Evolutionary conservation across 2,888 invertebrate genomes (phyloP), one percentile per base, ranked within the genome.

Genomic region (Osedax frankpressi): DNA sequence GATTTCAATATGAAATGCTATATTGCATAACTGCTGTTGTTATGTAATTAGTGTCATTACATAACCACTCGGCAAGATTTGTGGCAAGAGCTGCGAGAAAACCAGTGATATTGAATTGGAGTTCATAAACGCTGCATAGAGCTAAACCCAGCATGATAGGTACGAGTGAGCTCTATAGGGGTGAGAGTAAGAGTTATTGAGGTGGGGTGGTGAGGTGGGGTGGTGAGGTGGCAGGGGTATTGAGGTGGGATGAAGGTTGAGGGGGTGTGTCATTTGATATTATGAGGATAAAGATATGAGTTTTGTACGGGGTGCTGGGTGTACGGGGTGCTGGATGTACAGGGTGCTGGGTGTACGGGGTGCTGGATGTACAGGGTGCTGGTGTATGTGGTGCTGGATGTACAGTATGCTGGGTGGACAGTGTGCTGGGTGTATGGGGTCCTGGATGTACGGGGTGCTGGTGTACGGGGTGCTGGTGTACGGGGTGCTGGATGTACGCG

Each of bases 101-200:
- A 59, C 91, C 91, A 76, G 87, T 85, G 28, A 89, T 83, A 83
- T 90, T 89, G 82, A 90, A 91, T 83, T 90, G 90, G 65, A 90
- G 86, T 85, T 91, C 91, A 82, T 89, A 90, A n/a, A 88, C 88
- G 59, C 90, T 90, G 83, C 90, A 90, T 65, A 91, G 83, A 3
- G 90, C 90, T 74, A 91, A 85, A 3, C 91, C 91, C 75, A 88
- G 87, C 90, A 91, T 91, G 70, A 91, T 90, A 74, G 91, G 91
- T 75, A 91, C 85, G 76, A 91, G 86, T 75, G 90, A 90, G 76
- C 90, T 29, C 44, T 72, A 69, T 11, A n/a, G n/a, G n/a, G n/a
- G n/a, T n/a, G n/a, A n/a, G n/a, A n/a, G n/a, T n/a, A n/a, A n/a
- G n/a, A n/a, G n/a, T n/a, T n/a, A n/a, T 19, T 70, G 65, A 19